phyloP scores from a whole-genome alignment of 2,113 vertebrate genomes.

The Urocolius indicus region DNA sequence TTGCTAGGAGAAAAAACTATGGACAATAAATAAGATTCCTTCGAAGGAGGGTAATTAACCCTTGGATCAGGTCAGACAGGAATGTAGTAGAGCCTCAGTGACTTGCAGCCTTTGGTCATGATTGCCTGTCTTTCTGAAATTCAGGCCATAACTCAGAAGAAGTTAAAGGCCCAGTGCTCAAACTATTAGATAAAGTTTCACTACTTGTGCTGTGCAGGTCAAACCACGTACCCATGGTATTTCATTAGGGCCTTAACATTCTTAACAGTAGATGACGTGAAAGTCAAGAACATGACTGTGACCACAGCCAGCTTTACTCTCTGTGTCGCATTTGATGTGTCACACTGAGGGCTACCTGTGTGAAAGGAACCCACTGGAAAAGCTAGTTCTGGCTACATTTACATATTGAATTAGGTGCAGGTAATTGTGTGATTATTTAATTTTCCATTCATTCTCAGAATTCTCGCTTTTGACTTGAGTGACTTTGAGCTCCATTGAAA shows the following conservation, averaged over 20 bases:
- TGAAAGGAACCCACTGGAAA: neutral
- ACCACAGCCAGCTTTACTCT: neutral
- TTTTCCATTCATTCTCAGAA: slow-evolving; percentile 2
- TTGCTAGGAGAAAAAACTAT: neutral
- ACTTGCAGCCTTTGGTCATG: neutral
- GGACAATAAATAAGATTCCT: neutral
- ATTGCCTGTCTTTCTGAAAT: neutral
- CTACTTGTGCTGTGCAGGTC: neutral
- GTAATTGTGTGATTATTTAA: neutral
- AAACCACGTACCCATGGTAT: fast-evolving
- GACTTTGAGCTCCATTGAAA: slow-evolving; percentile 16
- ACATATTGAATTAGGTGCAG: neutral
- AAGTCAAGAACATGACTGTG: neutral
- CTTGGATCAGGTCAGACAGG: neutral
- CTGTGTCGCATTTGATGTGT: neutral
- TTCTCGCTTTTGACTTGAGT: neutral
- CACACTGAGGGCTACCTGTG: neutral
- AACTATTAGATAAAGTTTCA: neutral
- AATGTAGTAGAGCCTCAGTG: neutral
- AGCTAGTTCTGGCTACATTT: neutral
- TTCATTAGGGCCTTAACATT: neutral
- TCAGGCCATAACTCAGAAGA: neutral
- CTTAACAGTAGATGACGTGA: neutral
- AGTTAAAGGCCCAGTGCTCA: neutral
- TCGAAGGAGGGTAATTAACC: neutral